Percentiles rank a stretch among this genome's conserved stretches.
phyloP scores from a whole-genome alignment of 2,888 invertebrate species.

The Leptinotarsa tumamoca region DNA sequence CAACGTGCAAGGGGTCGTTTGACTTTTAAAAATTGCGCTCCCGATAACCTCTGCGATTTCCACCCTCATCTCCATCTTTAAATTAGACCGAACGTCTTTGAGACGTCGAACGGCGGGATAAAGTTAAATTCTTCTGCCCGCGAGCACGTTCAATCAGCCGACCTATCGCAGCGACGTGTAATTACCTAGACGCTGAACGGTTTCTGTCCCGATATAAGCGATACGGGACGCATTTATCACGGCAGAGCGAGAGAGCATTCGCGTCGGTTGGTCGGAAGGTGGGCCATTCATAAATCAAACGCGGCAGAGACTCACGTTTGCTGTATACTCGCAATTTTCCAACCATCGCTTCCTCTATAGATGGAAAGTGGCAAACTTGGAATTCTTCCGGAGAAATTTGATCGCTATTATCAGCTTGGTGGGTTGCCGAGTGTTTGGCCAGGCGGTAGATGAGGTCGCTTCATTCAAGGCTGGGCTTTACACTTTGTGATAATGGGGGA shows the following conservation, averaged over 20 bases:
- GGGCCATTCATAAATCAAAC: constrained; percentile 58
- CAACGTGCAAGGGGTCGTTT: constrained; percentile 27
- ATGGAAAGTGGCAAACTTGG: constrained; percentile 15
- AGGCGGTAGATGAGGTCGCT: too few species aligned
- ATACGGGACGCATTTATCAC: constrained; percentile 57
- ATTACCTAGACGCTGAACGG: constrained; percentile 57
- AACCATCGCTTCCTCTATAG: not conserved
- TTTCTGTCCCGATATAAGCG: constrained; percentile 53
- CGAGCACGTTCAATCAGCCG: constrained; percentile 59
- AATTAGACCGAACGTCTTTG: constrained; percentile 40
- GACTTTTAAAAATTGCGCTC: constrained; percentile 41
- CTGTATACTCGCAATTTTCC: constrained; percentile 25
- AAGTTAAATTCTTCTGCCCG: constrained; percentile 47
- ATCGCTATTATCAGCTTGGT: constrained; percentile 12
- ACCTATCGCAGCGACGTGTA: constrained; percentile 58
- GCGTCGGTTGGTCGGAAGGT: constrained; percentile 50
- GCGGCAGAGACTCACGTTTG: constrained; percentile 43
- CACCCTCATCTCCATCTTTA: constrained; percentile 46
- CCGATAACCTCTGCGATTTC: constrained; percentile 40
- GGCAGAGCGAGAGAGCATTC: constrained; percentile 46
- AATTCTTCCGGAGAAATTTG: constrained; percentile 18
- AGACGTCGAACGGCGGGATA: constrained; percentile 30
- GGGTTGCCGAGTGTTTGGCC: not conserved
- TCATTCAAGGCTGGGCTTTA: too few species aligned
- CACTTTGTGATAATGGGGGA: too few species aligned